Percentiles rank a stretch among this genome's conserved stretches.
Conservation (phyloP, 2,888 invertebrate species). For the Spialia ferax region DNA sequence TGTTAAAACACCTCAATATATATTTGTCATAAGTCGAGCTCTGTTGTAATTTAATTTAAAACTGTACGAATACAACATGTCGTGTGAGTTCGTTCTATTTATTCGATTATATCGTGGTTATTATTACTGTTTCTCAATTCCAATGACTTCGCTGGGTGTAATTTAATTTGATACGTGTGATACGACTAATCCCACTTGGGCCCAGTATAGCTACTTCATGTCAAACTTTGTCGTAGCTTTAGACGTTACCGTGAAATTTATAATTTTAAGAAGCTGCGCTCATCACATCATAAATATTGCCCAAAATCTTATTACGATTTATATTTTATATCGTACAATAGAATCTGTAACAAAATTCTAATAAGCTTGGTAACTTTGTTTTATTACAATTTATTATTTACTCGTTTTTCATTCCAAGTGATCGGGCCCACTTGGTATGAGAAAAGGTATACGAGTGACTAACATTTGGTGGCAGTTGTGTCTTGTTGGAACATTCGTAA, state of each 20-base stretch:
- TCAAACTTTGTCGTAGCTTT: slow-evolving; percentile 33
- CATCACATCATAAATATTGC: slow-evolving; percentile 6
- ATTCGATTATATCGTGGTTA: slow-evolving; percentile 22
- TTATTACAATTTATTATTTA: too few relatives aligned
- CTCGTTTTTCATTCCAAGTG: too few relatives aligned
- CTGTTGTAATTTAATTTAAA: not conserved
- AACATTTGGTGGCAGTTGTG: slow-evolving; percentile 4
- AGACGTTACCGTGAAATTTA: slow-evolving; percentile 69
- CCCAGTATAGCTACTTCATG: slow-evolving; percentile 17
- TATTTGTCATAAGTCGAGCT: too few relatives aligned
- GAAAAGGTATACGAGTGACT: slow-evolving; percentile 18
- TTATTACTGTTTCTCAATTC: slow-evolving; percentile 16
- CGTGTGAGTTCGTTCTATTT: slow-evolving; percentile 4
- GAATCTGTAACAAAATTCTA: slow-evolving; percentile 26
- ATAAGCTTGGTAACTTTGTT: not conserved
- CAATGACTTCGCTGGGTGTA: slow-evolving; percentile 23
- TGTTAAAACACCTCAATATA: not conserved
- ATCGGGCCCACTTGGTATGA: not conserved
- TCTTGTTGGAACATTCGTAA: not conserved
- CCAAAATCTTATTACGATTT: slow-evolving; percentile 9
- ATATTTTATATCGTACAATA: not conserved
- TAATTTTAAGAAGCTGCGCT: slow-evolving; percentile 56
- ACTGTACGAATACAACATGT: not conserved
- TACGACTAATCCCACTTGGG: slow-evolving; percentile 22
- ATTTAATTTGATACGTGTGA: slow-evolving; percentile 40